These are phyloP conservation scores for Anhinga anhinga DNA, from an alignment of 2,113 vertebrate genomes.

Conservation along the genomic window DNA sequence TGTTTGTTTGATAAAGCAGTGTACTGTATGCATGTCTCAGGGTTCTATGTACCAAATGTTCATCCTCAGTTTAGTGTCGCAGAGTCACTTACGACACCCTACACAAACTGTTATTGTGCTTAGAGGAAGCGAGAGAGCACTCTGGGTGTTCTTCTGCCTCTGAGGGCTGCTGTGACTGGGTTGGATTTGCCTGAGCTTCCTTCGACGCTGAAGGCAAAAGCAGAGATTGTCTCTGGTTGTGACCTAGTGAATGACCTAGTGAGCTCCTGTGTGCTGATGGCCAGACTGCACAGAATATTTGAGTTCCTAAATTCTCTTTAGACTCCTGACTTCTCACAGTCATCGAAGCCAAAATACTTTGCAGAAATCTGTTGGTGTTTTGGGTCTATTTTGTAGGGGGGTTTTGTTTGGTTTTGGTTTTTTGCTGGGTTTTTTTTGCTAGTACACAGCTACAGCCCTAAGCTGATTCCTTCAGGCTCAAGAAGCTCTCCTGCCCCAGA, in stretches of 20 bases:
- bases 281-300: neutral
- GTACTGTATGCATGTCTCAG: neutral
- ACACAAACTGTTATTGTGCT: neutral
- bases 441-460: neutral
- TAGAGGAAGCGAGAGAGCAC: accelerated
- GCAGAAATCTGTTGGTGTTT: neutral
- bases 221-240: neutral
- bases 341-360: neutral
- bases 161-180: neutral
- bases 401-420: neutral
- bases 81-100: neutral
- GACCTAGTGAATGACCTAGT: neutral
- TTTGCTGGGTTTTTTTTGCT: neutral
- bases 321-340: neutral
- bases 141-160: neutral
- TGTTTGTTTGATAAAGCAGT: neutral
- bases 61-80: neutral
- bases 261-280: neutral
- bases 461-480: neutral
- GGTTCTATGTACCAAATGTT: neutral
- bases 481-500: neutral
- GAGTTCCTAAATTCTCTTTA: neutral
- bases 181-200: neutral
- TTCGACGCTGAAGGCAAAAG: neutral
- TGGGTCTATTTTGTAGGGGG: too few relatives aligned